Evolutionary conservation across 2,797 vertebrate genomes (phyloP), one percentile per base, ranked within the genome.

Genomic region (Echiichthys vipera): DNA sequence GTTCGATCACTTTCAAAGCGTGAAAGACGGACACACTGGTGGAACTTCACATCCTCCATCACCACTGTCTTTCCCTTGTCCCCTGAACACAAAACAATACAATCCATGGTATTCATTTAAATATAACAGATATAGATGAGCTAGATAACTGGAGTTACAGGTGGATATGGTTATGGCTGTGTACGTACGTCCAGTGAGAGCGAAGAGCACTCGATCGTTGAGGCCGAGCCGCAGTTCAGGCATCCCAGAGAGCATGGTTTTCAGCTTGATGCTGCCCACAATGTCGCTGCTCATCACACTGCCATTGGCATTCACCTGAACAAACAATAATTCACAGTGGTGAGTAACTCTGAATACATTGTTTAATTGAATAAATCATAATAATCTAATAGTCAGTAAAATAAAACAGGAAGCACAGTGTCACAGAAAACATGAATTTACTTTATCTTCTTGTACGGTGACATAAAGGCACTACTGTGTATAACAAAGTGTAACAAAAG

Each of bases 41-140:
- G 97, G 83, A 98, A 98, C 82, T 98, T 98, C 4, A 98, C 97
- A 0, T 98, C 97, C 81, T 98, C 97, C 92, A 98, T 96, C 58
- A 95, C 84, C 80, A 98, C 97, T 0, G 96, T 96, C 70, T 98
- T 97, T 74, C 96, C 97, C 65, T 95, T 97, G 78, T 96, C 96
- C 45, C 97, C 97, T 98, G 83, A 37, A 63, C 57, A 79, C 17
- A 82, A 24, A 57, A 64, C 13, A 57, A 15, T 7, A 51, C 12
- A 57, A 36, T n/a, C n/a, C 32, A n/a, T 34, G 17, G 24, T 1
- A 17, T 47, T 15, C 2, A 62, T 68, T 27, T 25, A 27, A 18
- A 30, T 5, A 5, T 0, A 34, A 7, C 14, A 24, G 20, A 32
- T 0, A 13, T 0, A 13, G 20, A 62, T 51, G 3, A 43, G 27